A percentile compares a stretch with the other conserved stretches of the same genome.
Evolutionary conservation across 2,797 vertebrate species (phyloP).

Genomic region (Coracias cyanogaster): DNA sequence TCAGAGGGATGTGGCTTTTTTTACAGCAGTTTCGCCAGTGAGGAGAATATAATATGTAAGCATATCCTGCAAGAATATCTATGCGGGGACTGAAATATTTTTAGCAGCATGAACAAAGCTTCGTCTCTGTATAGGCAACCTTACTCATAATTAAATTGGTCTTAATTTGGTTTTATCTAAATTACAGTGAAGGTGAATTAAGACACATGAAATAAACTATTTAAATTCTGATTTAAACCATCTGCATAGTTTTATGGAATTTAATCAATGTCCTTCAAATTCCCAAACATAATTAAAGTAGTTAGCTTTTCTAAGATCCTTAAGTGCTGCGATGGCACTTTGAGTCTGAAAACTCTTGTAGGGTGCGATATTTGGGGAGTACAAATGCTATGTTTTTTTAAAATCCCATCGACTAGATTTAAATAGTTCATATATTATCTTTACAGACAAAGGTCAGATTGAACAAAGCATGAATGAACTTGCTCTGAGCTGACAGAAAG

Average conservation of each 20-base stretch:
- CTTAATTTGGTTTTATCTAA: constrained; percentile 6
- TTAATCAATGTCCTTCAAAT: background rate
- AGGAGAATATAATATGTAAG: background rate
- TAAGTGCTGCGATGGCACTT: background rate
- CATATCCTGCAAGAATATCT: background rate
- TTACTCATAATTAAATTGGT: background rate
- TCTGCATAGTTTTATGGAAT: background rate
- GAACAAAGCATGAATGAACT: background rate
- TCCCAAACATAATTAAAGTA: background rate
- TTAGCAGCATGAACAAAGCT: background rate
- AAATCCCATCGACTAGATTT: background rate
- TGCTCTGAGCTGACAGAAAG: background rate
- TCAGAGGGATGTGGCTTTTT: background rate
- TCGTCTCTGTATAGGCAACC: background rate
- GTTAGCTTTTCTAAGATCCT: background rate
- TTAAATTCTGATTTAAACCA: background rate
- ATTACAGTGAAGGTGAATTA: constrained; percentile 20
- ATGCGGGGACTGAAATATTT: background rate
- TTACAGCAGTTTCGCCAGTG: background rate
- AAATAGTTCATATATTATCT: background rate
- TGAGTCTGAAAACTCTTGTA: background rate
- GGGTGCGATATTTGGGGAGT: background rate
- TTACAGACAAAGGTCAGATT: background rate
- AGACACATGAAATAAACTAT: background rate
- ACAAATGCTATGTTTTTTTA: background rate